Base-by-base conservation (phyloP, 35 echinoderm and acorn worm species). In the Ptychodera flava region DNA sequence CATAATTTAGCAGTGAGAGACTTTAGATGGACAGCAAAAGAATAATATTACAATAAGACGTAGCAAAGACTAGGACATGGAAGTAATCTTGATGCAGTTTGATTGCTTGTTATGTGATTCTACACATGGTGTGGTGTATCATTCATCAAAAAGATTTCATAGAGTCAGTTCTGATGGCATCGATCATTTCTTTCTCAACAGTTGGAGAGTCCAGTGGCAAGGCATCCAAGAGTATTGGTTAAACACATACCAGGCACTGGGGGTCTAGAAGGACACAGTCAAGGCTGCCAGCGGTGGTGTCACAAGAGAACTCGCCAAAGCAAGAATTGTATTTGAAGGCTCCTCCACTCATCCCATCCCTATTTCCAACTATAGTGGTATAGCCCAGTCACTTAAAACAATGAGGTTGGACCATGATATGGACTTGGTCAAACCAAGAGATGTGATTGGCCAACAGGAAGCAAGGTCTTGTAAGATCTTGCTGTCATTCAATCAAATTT, bases 141-240 rank as follows among this genome's bases (percentile, higher is more conserved):
- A n/a, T n/a, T n/a, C n/a, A n/a, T n/a, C n/a, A n/a, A n/a, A n/a
- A n/a, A n/a, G n/a, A n/a, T n/a, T n/a, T n/a, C n/a, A n/a, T n/a
- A n/a, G n/a, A n/a, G n/a, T n/a, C n/a, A n/a, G n/a, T n/a, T n/a
- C n/a, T n/a, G n/a, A n/a, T n/a, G n/a, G n/a, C n/a, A n/a, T n/a
- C n/a, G n/a, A n/a, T n/a, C n/a, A n/a, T n/a, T n/a, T n/a, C n/a
- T n/a, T n/a, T n/a, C n/a, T n/a, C n/a, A n/a, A n/a, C n/a, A 99
- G 96, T 99, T 80, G 96, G 96, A 32, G 96, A 99, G 82, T 90
- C 89, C 45, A 94, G 93, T 77, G 96, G 96, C 16, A 94, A 94
- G 81, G 87, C 96, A 76, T 99, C 92, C n/a, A 93, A 90, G 81
- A 99, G 96, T 78, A 83, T 99, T 28, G 92, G 92, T 90, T 78